A percentile compares a stretch with the other conserved stretches of the same genome.
These are phyloP conservation scores for Arbacia lixula DNA, from an alignment of 53 echinoderm and acorn worm genomes.

Conservation along the genomic window DNA sequence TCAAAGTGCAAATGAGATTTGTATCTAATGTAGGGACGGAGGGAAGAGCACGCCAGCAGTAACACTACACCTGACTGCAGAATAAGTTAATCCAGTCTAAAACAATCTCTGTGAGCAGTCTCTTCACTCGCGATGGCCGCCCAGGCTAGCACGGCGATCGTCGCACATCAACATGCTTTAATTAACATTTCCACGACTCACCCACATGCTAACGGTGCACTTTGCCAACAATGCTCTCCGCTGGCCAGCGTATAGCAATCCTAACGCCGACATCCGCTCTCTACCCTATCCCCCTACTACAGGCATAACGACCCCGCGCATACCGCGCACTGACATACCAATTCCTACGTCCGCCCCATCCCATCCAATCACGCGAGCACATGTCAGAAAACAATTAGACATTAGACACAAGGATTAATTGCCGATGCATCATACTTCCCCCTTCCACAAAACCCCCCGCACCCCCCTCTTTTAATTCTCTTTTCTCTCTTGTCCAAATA, in stretches of 20 bases:
- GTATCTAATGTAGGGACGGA: slow-evolving; percentile 41
- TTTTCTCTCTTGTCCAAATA: slow-evolving; percentile 45
- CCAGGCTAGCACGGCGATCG: slow-evolving; percentile 5
- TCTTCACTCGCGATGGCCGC: slow-evolving; percentile 16
- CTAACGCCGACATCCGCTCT: slow-evolving; percentile 30
- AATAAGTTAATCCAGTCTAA: slow-evolving; percentile 55
- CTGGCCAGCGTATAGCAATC: slow-evolving; percentile 22
- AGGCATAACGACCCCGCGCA: not conserved
- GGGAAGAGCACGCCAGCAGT: not conserved
- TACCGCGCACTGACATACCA: not conserved
- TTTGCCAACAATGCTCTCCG: slow-evolving; percentile 29
- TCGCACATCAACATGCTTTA: slow-evolving; percentile 8
- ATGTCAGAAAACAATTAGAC: slow-evolving; percentile 45
- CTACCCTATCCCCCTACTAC: not conserved
- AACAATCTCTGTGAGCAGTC: slow-evolving; percentile 17
- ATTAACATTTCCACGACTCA: slow-evolving; percentile 55
- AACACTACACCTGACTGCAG: slow-evolving; percentile 20
- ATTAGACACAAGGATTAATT: slow-evolving; percentile 41
- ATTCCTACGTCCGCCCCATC: not conserved
- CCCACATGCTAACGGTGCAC: slow-evolving; percentile 42
- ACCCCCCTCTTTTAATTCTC: not conserved
- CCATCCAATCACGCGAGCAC: slow-evolving; percentile 21
- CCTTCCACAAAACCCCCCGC: not conserved
- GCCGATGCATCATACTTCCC: slow-evolving; percentile 33
- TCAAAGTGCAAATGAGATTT: slow-evolving; percentile 20